These are phyloP conservation scores for Galemys pyrenaicus DNA, from an alignment of 2,113 vertebrate species.

Conservation along the genomic window DNA sequence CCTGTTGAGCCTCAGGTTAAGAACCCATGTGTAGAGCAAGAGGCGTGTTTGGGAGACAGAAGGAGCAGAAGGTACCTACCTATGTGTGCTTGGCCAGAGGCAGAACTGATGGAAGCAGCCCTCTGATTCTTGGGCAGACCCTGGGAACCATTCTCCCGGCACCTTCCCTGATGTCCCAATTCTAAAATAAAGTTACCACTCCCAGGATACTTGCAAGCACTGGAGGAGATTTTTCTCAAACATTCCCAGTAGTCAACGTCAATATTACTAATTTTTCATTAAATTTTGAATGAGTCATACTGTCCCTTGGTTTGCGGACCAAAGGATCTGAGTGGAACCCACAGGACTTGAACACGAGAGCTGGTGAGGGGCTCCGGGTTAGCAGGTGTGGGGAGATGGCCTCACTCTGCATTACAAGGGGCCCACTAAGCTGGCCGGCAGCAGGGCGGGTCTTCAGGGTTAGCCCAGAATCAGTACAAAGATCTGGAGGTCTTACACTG, in stretches of 20 bases:
- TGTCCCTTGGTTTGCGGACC: neutral
- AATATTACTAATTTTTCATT: neutral
- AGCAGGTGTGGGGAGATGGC: neutral
- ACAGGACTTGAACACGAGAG: fast-evolving
- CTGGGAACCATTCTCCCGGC: neutral
- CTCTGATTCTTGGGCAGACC: neutral
- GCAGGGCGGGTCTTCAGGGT: neutral
- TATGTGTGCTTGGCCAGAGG: neutral
- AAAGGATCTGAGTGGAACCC: neutral
- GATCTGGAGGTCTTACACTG: neutral
- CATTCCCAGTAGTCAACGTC: neutral
- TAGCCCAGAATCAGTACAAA: neutral
- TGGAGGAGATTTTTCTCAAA: neutral
- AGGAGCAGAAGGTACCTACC: neutral
- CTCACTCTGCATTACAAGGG: neutral
- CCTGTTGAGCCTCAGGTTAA: neutral
- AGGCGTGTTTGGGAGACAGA: neutral
- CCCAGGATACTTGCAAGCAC: neutral
- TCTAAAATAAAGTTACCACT: conserved; percentile 1
- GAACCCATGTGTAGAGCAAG: neutral
- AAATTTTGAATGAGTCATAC: neutral
- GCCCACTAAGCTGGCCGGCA: neutral
- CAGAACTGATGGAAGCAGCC: neutral
- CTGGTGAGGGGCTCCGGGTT: neutral
- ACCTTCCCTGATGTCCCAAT: neutral